Evolutionary conservation across 1,140 invertebrate genomes (phyloP).

Genomic region (Zaprionus vittiger): DNA sequence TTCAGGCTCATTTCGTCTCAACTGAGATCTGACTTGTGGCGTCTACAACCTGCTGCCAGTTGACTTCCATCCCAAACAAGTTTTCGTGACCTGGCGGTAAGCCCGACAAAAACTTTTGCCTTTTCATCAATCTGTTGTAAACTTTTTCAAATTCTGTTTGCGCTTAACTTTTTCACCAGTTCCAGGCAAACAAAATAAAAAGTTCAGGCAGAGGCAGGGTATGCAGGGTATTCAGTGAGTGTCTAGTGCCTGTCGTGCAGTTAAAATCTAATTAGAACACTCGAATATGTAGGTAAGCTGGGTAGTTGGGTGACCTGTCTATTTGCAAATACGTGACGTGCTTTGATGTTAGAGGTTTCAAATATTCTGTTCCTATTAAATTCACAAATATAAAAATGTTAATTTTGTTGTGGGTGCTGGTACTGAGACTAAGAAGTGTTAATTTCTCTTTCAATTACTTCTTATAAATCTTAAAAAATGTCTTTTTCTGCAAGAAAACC

Average conservation of each 20-base stretch:
- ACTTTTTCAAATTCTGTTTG: conserved; percentile 38
- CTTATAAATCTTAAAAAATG: too few relatives aligned
- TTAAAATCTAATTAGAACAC: conserved; percentile 37
- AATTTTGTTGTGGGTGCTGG: background rate
- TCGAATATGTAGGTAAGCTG: background rate
- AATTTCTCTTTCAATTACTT: too few relatives aligned
- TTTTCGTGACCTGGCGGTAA: conserved; percentile 38
- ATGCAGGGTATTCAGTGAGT: background rate
- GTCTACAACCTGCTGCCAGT: background rate
- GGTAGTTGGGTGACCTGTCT: background rate
- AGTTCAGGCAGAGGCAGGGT: conserved; percentile 5
- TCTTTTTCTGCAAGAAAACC: too few relatives aligned
- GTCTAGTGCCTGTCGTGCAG: background rate
- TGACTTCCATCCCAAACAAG: conserved; percentile 12
- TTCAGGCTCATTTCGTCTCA: background rate
- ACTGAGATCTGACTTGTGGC: background rate
- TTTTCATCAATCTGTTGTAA: conserved; percentile 40
- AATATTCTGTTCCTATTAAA: background rate
- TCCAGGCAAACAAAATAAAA: conserved; percentile 17
- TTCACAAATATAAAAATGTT: background rate
- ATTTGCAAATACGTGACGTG: conserved; percentile 1
- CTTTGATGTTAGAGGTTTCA: background rate
- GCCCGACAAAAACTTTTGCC: conserved; percentile 40
- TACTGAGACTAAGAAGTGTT: too few relatives aligned
- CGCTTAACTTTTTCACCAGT: conserved; percentile 27